These are phyloP conservation scores for Parochlus steinenii DNA, from an alignment of 2,888 invertebrate genomes.

Conservation along the genomic window DNA sequence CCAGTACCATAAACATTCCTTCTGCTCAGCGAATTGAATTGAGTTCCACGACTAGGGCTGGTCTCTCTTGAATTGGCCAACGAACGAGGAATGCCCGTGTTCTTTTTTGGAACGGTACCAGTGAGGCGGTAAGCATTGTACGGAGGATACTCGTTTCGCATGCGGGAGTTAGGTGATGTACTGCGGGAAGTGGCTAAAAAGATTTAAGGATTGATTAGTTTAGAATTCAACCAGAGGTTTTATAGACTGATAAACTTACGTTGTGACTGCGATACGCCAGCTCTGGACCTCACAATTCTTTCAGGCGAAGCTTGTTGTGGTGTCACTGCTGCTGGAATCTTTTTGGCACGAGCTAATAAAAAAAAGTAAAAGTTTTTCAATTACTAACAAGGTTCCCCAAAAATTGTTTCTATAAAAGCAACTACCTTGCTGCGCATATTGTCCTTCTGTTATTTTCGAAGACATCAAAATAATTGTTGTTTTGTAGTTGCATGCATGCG, in stretches of 20 bases:
- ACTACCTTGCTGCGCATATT: slow-evolving; percentile 47
- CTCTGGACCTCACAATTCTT: slow-evolving; percentile 38
- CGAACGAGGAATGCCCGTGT: slow-evolving; percentile 49
- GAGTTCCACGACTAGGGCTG: slow-evolving; percentile 33
- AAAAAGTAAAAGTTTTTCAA: not conserved
- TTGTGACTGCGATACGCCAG: slow-evolving; percentile 81
- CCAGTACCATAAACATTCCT: slow-evolving; percentile 15
- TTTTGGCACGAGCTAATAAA: slow-evolving; percentile 44
- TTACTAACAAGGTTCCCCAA: not conserved
- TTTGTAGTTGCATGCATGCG: no score
- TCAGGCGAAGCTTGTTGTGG: slow-evolving; percentile 35
- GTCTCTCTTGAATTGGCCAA: slow-evolving; percentile 50
- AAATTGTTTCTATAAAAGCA: slow-evolving; percentile 12
- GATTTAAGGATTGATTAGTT: slow-evolving; percentile 4
- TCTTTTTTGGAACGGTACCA: slow-evolving; percentile 42
- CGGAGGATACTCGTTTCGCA: slow-evolving; percentile 48
- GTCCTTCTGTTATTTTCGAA: slow-evolving; percentile 35
- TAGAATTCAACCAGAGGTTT: not conserved
- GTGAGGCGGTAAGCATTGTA: slow-evolving; percentile 26
- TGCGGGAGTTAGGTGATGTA: slow-evolving; percentile 79
- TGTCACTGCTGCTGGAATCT: slow-evolving; percentile 31
- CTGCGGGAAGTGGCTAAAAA: slow-evolving; percentile 76
- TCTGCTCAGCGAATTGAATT: slow-evolving; percentile 20
- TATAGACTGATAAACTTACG: slow-evolving; percentile 46
- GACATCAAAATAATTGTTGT: no score